Evolutionary conservation across 2,888 invertebrate genomes (phyloP).

Genomic region (Drosophila dives): DNA sequence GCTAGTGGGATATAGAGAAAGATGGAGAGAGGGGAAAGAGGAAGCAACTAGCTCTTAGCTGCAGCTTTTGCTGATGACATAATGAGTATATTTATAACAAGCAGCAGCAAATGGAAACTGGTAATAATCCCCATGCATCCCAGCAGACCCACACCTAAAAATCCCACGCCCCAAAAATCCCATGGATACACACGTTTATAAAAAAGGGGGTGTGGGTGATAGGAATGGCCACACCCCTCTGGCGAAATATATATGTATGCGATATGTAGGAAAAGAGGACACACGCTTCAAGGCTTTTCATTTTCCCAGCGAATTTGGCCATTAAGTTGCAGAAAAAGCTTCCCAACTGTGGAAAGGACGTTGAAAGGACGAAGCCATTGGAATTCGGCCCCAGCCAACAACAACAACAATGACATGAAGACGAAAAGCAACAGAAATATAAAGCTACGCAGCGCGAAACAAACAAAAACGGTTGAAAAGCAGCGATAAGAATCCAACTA

Average conservation of each 20-base stretch:
- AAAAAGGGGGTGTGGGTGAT: too few species aligned
- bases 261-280: conserved; percentile 19
- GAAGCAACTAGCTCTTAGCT: conserved; percentile 3
- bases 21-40: not conserved
- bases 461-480: conserved; percentile 4
- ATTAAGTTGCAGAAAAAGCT: conserved; percentile 50
- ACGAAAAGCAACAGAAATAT: not conserved
- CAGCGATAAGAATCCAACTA: conserved; percentile 33
- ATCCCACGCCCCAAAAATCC: not conserved
- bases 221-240: conserved; percentile 21
- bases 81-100: conserved; percentile 53
- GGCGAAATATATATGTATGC: conserved; percentile 9
- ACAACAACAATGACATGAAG: not conserved
- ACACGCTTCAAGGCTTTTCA: conserved; percentile 35
- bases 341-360: conserved; percentile 67
- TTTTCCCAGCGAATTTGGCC: conserved; percentile 40
- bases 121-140: conserved; percentile 39
- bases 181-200: conserved; percentile 2
- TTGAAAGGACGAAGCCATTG: conserved; percentile 74
- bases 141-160: conserved; percentile 4
- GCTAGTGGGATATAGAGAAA: not conserved
- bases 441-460: conserved; percentile 8
- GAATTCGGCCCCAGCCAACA: conserved; percentile 42
- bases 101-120: conserved; percentile 22
- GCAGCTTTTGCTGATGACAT: conserved; percentile 52